Conservation (phyloP, 2,797 vertebrate species). For the Pangasius mekongensis region DNA sequence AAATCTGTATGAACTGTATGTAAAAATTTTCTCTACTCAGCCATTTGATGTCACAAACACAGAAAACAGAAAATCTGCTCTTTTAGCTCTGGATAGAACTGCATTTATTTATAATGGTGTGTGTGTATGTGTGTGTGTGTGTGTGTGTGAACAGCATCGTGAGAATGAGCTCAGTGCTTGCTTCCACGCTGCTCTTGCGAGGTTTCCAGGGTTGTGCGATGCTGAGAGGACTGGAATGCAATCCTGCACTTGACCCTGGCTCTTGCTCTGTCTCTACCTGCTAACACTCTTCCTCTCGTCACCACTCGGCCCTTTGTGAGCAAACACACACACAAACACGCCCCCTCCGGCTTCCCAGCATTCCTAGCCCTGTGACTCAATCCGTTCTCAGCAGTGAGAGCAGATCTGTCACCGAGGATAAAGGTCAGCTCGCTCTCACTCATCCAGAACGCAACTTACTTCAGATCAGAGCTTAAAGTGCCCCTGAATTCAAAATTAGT, state of each 20-base stretch:
- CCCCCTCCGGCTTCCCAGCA: slow-evolving; percentile 46
- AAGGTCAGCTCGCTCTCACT: slow-evolving; percentile 62
- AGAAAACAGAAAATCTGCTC: background rate
- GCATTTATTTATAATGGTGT: slow-evolving; percentile 35
- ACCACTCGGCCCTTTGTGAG: slow-evolving; percentile 8
- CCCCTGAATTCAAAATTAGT: background rate
- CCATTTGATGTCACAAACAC: background rate
- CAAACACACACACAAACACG: slow-evolving; percentile 38
- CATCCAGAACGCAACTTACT: background rate
- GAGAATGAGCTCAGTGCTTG: slow-evolving; percentile 45
- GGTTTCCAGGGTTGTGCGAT: slow-evolving; percentile 49
- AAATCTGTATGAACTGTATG: background rate
- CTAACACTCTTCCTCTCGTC: slow-evolving; percentile 41
- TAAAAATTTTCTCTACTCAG: background rate
- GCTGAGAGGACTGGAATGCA: slow-evolving; percentile 49
- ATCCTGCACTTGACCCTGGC: slow-evolving; percentile 49
- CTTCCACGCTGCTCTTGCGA: slow-evolving; percentile 45
- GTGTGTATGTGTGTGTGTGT: slow-evolving; percentile 39
- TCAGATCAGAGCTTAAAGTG: slow-evolving; percentile 7
- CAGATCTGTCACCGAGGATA: slow-evolving; percentile 51
- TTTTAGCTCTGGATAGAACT: background rate
- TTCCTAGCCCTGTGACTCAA: slow-evolving; percentile 56
- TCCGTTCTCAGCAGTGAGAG: slow-evolving; percentile 40
- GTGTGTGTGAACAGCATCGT: slow-evolving; percentile 39
- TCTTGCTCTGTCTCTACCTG: slow-evolving; percentile 54